Evolutionary conservation across 2,113 vertebrate species (phyloP), one percentile per base, ranked within the genome.

Genomic region (Noctilio leporinus): DNA sequence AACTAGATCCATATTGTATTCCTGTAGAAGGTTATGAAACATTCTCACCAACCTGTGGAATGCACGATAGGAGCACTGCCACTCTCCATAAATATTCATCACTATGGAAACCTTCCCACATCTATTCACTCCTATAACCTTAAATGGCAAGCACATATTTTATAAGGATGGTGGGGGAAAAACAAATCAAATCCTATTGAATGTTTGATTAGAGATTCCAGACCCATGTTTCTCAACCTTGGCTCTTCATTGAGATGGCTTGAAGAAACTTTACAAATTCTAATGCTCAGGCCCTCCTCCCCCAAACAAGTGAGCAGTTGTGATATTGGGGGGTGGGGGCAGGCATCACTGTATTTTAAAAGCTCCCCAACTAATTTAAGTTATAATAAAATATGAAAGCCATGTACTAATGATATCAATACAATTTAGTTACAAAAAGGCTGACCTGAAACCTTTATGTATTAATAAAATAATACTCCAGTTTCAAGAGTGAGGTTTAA

Each of bases 101-200:
- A 62, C 97, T 94, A 95, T 97, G 96, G 97, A 97, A 97, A 97
- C 96, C 88, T 95, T 95, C 94, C 93, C 95, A 97, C 95, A 91
- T 97, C 67, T 85, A 40, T 95, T 93, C 67, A 89, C 97, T 97
- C 80, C 55, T 90, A 33, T 96, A 96, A 97, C 97, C 97, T 96
- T 93, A 97, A 96, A 95, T 94, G 97, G 88, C 94, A 94, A 96
- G 59, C 67, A 83, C 40, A 76, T 86, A 73, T 83, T 95, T 95
- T 91, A 76, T 91, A 93, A 97, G 73, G 43, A 93, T 76, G 65
- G n/a, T 40, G 91, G 28, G 45, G 92, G 73, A 55, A 96, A 91
- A 92, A 90, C 77, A 96, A 83, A 97, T 83, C 24, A 92, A 94
- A 62, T 94, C 55, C 69, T 90, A 73, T 51, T 72, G 83, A 69